Conservation (phyloP, 1,140 invertebrate genomes). For the Zaprionus ghesquierei region DNA sequence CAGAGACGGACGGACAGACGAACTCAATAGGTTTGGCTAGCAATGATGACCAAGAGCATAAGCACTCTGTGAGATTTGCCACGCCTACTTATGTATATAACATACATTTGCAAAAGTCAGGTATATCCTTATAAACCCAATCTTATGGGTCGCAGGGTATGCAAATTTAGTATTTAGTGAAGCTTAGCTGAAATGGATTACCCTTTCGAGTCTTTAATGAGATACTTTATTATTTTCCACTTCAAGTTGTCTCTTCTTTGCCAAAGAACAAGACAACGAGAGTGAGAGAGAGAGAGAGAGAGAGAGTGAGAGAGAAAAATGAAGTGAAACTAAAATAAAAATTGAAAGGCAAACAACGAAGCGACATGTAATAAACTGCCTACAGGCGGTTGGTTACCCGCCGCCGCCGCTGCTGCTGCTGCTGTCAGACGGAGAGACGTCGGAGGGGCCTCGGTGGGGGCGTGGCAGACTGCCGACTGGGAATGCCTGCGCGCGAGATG, state of each 20-base stretch:
- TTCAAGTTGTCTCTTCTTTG: background rate
- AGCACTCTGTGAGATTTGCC: too few relatives aligned
- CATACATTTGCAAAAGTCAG: too few relatives aligned
- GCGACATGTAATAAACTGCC: slow-evolving; percentile 75
- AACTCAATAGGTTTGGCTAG: too few relatives aligned
- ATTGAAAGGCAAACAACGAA: slow-evolving; percentile 75
- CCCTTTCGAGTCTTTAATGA: background rate
- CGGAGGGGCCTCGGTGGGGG: background rate
- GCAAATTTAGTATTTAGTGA: too few relatives aligned
- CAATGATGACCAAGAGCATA: too few relatives aligned
- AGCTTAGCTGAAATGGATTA: background rate
- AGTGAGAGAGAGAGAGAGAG: background rate
- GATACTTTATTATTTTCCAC: background rate
- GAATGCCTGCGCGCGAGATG: slow-evolving; percentile 60
- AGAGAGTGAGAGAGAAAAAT: slow-evolving; percentile 39
- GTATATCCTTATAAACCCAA: too few relatives aligned
- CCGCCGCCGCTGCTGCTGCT: background rate
- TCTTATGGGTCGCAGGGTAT: too few relatives aligned
- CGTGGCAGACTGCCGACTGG: slow-evolving; percentile 4
- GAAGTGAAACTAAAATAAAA: slow-evolving; percentile 76
- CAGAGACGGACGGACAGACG: too few relatives aligned
- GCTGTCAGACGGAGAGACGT: background rate
- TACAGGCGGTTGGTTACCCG: slow-evolving; percentile 43
- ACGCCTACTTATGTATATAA: too few relatives aligned
- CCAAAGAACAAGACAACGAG: background rate